Percentiles rank a stretch among this genome's conserved stretches.
Conservation (phyloP, 2,888 invertebrate genomes). For the Drosophila paucipuncta region DNA sequence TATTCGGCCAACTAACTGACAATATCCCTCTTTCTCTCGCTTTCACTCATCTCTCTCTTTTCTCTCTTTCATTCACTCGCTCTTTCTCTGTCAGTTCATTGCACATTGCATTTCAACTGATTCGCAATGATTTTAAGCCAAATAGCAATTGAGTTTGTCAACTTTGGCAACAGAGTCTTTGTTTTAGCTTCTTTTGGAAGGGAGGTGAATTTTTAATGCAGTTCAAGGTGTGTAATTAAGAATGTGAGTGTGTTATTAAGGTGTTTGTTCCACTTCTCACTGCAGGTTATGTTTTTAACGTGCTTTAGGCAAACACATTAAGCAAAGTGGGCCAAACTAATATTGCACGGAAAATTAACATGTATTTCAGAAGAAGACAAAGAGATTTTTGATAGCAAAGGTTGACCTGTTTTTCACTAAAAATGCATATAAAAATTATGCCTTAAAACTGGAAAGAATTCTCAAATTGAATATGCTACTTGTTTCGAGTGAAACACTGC, state of each 20-base stretch:
- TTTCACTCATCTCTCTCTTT: neutral
- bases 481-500: neutral
- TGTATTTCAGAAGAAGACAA: neutral
- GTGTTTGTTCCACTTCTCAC: neutral
- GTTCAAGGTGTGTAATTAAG: neutral
- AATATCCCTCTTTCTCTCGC: conserved; percentile 1
- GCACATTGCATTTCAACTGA: conserved; percentile 68
- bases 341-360: neutral
- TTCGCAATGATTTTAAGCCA: conserved; percentile 76
- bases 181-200: neutral
- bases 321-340: neutral
- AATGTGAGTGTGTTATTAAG: neutral
- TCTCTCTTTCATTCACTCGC: neutral
- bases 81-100: conserved; percentile 13
- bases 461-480: neutral
- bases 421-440: neutral
- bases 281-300: neutral
- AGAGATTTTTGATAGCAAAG: neutral
- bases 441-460: neutral
- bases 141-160: conserved; percentile 74
- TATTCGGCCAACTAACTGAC: conserved; percentile 50
- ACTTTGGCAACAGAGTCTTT: neutral
- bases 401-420: neutral
- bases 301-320: neutral
- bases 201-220: neutral